These are phyloP conservation scores for Megastigmus dorsalis DNA, from an alignment of 2,888 invertebrate genomes.

Conservation along the genomic window DNA sequence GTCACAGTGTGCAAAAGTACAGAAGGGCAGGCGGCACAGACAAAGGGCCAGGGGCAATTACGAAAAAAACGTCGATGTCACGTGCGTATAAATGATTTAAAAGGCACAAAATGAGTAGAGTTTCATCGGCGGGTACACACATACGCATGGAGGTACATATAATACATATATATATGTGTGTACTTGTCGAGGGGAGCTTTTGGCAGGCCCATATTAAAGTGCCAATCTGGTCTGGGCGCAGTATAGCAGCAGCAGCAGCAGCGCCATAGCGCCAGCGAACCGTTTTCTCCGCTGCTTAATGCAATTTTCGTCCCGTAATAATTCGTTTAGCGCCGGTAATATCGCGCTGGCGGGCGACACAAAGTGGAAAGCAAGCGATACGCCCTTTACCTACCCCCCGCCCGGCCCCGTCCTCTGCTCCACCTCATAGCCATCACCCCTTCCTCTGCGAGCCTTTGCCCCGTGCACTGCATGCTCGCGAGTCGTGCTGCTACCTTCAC, in stretches of 20 bases:
- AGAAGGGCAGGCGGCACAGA: background rate
- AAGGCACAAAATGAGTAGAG: conserved; percentile 23
- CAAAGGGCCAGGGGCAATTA: background rate
- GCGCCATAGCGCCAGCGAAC: conserved; percentile 54
- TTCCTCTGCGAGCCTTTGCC: background rate
- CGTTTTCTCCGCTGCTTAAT: conserved; percentile 66
- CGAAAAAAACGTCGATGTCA: background rate
- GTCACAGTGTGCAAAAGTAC: background rate
- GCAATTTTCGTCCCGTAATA: conserved; percentile 64
- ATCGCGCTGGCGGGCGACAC: conserved; percentile 64
- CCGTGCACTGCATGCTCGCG: background rate
- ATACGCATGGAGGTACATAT: too few species aligned
- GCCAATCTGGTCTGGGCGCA: conserved; percentile 15
- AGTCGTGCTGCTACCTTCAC: too few species aligned
- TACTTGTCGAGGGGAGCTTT: too few species aligned
- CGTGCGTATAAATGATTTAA: conserved; percentile 17
- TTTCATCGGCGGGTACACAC: conserved; percentile 9
- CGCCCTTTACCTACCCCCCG: background rate
- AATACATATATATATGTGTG: too few species aligned
- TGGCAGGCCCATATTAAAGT: conserved; percentile 40
- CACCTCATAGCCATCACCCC: background rate
- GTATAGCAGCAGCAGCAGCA: background rate
- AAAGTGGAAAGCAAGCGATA: conserved; percentile 61
- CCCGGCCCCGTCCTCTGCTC: too few species aligned
- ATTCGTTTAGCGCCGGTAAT: conserved; percentile 71